Conservation (phyloP, 2,797 vertebrate species). For the Delichon dasypus region DNA sequence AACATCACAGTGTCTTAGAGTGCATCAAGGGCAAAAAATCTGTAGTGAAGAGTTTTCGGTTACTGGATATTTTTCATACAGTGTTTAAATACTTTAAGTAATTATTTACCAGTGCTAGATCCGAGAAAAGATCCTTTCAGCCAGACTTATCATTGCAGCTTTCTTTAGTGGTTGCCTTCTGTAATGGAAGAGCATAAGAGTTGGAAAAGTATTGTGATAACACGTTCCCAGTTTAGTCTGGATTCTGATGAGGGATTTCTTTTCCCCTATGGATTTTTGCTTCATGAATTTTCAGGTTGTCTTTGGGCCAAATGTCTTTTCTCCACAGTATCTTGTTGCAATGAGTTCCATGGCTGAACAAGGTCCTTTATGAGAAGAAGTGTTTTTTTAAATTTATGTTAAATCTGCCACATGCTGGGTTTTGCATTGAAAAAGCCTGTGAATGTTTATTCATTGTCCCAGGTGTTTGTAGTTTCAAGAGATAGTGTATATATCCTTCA, state of each 20-base stretch:
- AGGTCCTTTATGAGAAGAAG: background rate
- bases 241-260: background rate
- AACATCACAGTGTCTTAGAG: background rate
- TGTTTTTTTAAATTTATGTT: background rate
- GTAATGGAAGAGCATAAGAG: background rate
- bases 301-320: background rate
- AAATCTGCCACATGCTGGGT: background rate
- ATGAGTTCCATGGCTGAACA: background rate
- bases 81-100: background rate
- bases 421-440: background rate
- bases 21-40: background rate
- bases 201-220: background rate
- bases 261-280: background rate
- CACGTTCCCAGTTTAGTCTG: background rate
- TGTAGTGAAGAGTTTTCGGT: background rate
- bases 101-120: background rate
- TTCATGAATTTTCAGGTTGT: background rate
- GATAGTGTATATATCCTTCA: background rate
- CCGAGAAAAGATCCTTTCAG: background rate
- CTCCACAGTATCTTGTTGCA: background rate
- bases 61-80: background rate
- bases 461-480: background rate
- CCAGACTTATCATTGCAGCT: background rate
- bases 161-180: background rate
- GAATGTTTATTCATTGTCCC: background rate